phyloP scores from a whole-genome alignment of 1,140 invertebrate genomes.

The Caerostris darwini region DNA sequence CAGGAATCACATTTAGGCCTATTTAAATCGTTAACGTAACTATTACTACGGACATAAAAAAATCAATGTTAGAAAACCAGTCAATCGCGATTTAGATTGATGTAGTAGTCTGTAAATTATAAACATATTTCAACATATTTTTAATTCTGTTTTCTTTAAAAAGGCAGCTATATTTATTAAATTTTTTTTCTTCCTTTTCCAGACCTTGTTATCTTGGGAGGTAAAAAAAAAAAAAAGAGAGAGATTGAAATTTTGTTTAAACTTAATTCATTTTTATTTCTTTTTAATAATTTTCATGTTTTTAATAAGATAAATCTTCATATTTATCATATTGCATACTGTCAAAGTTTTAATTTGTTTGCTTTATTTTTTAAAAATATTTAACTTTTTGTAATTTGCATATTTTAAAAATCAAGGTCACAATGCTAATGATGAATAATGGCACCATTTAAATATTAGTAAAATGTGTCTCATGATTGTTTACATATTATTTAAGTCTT shows the following conservation, averaged over 20 bases:
- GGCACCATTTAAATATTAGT: too few species aligned
- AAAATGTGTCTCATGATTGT: too few species aligned
- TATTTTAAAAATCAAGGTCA: constrained; percentile 14
- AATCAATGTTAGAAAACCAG: background rate
- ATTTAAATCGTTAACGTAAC: constrained; percentile 58
- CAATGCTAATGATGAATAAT: background rate
- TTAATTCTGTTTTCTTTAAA: background rate
- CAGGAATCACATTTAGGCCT: constrained; percentile 56
- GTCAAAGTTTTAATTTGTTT: background rate
- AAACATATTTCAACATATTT: background rate
- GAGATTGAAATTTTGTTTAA: background rate
- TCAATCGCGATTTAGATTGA: background rate
- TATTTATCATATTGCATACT: background rate
- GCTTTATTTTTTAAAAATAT: background rate
- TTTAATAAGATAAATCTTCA: background rate
- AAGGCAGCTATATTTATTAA: too few species aligned
- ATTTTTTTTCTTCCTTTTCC: constrained; percentile 1
- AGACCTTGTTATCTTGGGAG: background rate
- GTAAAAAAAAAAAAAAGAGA: background rate
- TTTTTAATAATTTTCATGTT: background rate
- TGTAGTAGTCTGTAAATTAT: background rate
- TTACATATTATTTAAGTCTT: too few species aligned
- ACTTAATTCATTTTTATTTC: background rate
- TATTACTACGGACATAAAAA: constrained; percentile 13
- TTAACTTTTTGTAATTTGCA: background rate